Base-by-base conservation (phyloP, 2,797 vertebrate genomes). In the Acanthornis magna region DNA sequence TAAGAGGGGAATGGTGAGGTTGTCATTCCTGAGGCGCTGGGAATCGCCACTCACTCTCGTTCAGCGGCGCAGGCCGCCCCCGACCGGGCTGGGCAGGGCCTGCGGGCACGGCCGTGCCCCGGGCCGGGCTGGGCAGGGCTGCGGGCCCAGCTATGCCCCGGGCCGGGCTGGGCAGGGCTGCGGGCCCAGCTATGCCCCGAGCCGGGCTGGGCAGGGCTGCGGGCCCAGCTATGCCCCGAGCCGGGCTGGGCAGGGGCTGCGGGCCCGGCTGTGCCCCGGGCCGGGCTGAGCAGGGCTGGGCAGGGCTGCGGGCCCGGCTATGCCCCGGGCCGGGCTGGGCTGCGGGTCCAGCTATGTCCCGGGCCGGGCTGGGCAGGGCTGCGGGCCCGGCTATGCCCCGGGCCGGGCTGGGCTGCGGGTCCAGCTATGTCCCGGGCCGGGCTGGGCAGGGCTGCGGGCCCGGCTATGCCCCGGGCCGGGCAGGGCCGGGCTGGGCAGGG, bases 21-120 rank as follows among this genome's bases (percentile, higher is more conserved):
- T 47, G 47, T 23, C 75, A 27, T 13, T 48, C 15, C 63, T 3
- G 19, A 40, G 57, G 75, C 4, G 5, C 70, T 9, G 50, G 21
- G 9, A 5, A 5, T 16, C 3, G 30, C n/a, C 67, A 3, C 71
- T 82, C 34, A 5, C 67, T 21, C 5, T 12, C 2, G 22, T 5
- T 36, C 20, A 5, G 57, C 3, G 2, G 36, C 30, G 10, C 4
- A 11, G n/a, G 32, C 27, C 16, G 12, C 13, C 30, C 30, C 7
- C 1, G 27, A 18, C 36, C 5, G 21, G 12, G 54, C 53, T 1
- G 63, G 20, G 48, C 22, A 47, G 32, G 7, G n/a, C 14, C 48
- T 22, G 34, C 5, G 40, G 21, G 12, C 13, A 7, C 3, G 7
- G 21, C 11, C 1, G 16, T 40, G 67, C 4, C 13, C 16, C 5